Evolutionary conservation across 2,113 vertebrate species (phyloP), one percentile per base, ranked within the genome.

Genomic region (Uropsilus gracilis): DNA sequence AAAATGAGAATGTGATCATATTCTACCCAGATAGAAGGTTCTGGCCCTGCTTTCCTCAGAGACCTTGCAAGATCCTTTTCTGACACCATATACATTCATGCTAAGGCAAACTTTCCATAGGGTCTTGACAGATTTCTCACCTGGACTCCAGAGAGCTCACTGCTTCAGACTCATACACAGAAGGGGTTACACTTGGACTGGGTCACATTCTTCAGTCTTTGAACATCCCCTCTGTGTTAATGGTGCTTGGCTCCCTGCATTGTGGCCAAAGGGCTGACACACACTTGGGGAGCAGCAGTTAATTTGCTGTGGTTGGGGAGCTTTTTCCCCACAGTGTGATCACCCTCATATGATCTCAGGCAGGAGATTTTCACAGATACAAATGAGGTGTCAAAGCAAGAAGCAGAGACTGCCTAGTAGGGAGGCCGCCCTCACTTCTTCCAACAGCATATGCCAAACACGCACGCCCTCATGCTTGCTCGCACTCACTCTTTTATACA

Each of bases 391-490:
- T 82, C 64, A 34, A 5, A 48, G 28, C 18, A 37, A 86, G 53
- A 92, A 89, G 46, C 22, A 78, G 24, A 86, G 26, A 32, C 12
- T 18, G 9, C 44, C 48, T 46, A 5, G 28, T 17, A 32, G 22
- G 3, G 18, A 12, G 7, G 9, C 83, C 63, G 4, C 18, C 34
- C 9, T 30, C 2, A 2, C 61, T 26, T 32, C 39, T 28, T 34
- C n/a, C 20, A 10, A 20, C 12, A 1, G 12, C 5, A 8, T n/a
- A n/a, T n/a, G n/a, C n/a, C n/a, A n/a, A n/a, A n/a, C 2, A 10
- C 12, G 84, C 11, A 26, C 48, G 64, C 7, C 22, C 24, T 28
- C 71, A 30, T 9, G n/a, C 22, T 2, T 39, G 17, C 42, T 28
- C 46, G 63, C 39, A 44, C 11, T 44, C 20, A 28, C 34, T 85